A percentile compares a stretch with the other conserved stretches of the same genome.
Conservation (phyloP, 2,888 invertebrate species). For the Lasiommata megera region DNA sequence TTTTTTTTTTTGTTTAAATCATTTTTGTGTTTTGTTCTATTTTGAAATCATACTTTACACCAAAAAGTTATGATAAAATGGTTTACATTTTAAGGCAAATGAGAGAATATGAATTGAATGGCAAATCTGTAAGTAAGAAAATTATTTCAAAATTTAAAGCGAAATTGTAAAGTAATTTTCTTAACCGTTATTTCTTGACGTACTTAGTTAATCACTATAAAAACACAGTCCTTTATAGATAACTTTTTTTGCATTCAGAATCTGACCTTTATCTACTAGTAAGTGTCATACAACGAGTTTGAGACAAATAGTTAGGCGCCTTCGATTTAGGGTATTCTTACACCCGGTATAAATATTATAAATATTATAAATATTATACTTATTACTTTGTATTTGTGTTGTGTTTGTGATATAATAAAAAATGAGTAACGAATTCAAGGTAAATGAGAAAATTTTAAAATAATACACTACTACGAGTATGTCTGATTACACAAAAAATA, state of each 20-base stretch:
- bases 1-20: too few relatives aligned
- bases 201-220: too few relatives aligned
- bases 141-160: neutral
- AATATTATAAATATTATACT: too few relatives aligned
- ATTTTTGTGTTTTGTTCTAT: too few relatives aligned
- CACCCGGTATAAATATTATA: slow-evolving; percentile 1
- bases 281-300: slow-evolving; percentile 28
- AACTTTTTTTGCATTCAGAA: neutral
- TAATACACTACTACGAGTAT: slow-evolving; percentile 16
- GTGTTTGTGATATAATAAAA: slow-evolving; percentile 31
- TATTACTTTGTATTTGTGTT: slow-evolving; percentile 20
- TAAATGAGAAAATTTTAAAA: slow-evolving; percentile 20
- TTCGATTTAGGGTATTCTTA: slow-evolving; percentile 6
- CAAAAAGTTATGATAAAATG: too few relatives aligned
- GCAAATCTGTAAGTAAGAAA: neutral
- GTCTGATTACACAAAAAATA: slow-evolving; percentile 20
- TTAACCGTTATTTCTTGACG: too few relatives aligned
- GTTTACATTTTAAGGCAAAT: too few relatives aligned
- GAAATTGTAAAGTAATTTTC: too few relatives aligned
- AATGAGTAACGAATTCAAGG: slow-evolving; percentile 25
- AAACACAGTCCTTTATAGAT: neutral
- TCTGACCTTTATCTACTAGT: slow-evolving; percentile 7
- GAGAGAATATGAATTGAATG: too few relatives aligned
- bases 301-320: slow-evolving; percentile 6
- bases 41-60: too few relatives aligned